Base-by-base conservation (phyloP, 1,140 invertebrate genomes). In the Drosophila seguyi region DNA sequence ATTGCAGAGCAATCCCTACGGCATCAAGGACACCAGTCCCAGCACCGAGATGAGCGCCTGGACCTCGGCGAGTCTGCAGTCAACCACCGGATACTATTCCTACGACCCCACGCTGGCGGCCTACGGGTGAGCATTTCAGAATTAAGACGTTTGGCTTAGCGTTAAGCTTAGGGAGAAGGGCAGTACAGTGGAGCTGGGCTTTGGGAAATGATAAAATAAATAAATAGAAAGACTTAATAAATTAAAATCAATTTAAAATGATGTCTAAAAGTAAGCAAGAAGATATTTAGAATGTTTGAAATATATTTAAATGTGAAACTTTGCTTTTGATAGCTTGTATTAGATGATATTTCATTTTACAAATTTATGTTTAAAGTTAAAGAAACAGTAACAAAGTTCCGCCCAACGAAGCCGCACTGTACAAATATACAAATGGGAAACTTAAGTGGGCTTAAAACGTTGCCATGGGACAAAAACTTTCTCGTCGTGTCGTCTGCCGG, bases 51-150 rank as follows among this genome's bases (percentile, higher is more conserved):
- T 98, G 96, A 95, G 95, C 57, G 96, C 97, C 81, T 98, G 97
- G 97, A 97, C 96, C 66, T 97, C 96, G 52, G 96, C 96, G 48
- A 96, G 97, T 60, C 95, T 98, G 34, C 97, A 98, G 93, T 96
- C 97, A 77, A 96, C 97, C 48, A 96, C 96, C 58, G 97, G 97
- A 77, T 98, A 98, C 94, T 98, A 98, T 94, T 96, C 97, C 65
- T 98, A 98, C 93, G 97, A 98, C 94, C 97, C 97, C 67, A 96
- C 97, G 84, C 94, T 98, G 75, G 97, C 97, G 41, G 97, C 97
- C 87, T 98, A 98, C 93, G 97, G 97, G 97, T 98, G 95, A 96
- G 96, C 95, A 44, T 67, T 25, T 50, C n/a, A 47, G 39, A 36
- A 63, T 42, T 41, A 41, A 68, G 65, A 50, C 36, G 27, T 50